Conservation (phyloP, 2,797 vertebrate genomes). For the Apogon talboti region DNA sequence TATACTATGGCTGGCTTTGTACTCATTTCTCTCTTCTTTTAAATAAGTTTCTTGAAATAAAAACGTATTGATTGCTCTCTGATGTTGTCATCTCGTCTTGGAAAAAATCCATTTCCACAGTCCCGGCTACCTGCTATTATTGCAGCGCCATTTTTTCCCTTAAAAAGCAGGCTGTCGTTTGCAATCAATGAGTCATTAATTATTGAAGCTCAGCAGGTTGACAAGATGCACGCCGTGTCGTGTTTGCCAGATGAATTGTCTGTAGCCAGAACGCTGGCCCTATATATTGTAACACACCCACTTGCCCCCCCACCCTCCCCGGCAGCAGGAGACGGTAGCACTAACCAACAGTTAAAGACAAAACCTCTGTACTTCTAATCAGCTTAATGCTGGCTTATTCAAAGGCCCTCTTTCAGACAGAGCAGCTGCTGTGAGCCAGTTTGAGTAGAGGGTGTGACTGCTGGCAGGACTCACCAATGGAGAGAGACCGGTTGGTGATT, state of each 20-base stretch:
- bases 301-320: slow-evolving; percentile 24
- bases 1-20: slow-evolving; percentile 3
- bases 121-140: slow-evolving; percentile 48
- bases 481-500: slow-evolving; percentile 98
- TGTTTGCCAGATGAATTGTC: slow-evolving; percentile 60
- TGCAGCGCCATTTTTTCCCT: slow-evolving; percentile 33
- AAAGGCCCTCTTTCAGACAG: slow-evolving; percentile 93
- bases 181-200: slow-evolving; percentile 69
- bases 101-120: slow-evolving; percentile 53
- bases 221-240: slow-evolving; percentile 61
- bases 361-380: slow-evolving; percentile 85
- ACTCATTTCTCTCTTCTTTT: slow-evolving; percentile 7
- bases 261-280: slow-evolving; percentile 28
- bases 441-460: slow-evolving; percentile 93
- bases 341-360: slow-evolving; percentile 81
- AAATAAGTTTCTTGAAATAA: slow-evolving; percentile 55
- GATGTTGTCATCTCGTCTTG: slow-evolving; percentile 64
- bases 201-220: slow-evolving; percentile 59
- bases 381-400: slow-evolving; percentile 88
- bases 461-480: slow-evolving; percentile 91
- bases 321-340: slow-evolving; percentile 69
- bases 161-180: slow-evolving; percentile 58
- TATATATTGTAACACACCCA: slow-evolving; percentile 53
- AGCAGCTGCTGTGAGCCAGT: slow-evolving; percentile 92
- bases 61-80: slow-evolving; percentile 54